Evolutionary conservation across 2,113 vertebrate genomes (phyloP).

Genomic region (Siphamia tubifer): DNA sequence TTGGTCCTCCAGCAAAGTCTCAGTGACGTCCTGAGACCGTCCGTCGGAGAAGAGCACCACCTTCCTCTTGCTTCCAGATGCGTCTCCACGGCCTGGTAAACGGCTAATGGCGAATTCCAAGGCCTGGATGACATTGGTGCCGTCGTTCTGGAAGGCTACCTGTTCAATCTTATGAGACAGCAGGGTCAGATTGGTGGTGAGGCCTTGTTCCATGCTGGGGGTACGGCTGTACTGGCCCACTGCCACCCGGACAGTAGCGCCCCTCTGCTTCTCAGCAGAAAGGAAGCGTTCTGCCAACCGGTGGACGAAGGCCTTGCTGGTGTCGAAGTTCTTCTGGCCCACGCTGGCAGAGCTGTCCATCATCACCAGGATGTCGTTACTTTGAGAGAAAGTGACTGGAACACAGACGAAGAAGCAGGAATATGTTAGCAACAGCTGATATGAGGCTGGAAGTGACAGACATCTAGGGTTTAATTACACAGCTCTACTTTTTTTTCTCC

Average conservation of each 20-base stretch:
- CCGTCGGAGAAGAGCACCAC: constrained; percentile 93
- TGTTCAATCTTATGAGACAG: constrained; percentile 69
- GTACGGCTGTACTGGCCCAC: constrained; percentile 87
- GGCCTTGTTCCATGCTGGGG: constrained; percentile 62
- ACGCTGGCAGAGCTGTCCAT: constrained; percentile 96
- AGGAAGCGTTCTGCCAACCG: constrained; percentile 86
- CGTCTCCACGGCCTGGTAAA: constrained; percentile 52
- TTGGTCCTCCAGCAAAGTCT: constrained; percentile 72
- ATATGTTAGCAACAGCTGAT: neutral
- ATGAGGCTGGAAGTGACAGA: neutral
- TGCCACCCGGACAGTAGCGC: constrained; percentile 67
- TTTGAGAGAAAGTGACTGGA: constrained; percentile 82
- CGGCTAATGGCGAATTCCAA: constrained; percentile 64
- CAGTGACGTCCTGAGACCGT: constrained; percentile 86
- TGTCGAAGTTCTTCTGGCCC: constrained; percentile 91
- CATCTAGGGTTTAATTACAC: no score
- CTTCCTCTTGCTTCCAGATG: constrained; percentile 60
- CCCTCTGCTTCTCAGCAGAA: constrained; percentile 11
- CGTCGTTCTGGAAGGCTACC: constrained; percentile 84
- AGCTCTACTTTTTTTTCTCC: no score
- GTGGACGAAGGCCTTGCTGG: constrained; percentile 84
- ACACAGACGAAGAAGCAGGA: constrained; percentile 4
- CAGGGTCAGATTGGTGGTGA: constrained; percentile 75
- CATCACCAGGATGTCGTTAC: constrained; percentile 85
- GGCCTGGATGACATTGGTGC: constrained; percentile 83